A percentile compares a stretch with the other conserved stretches of the same genome.
These are phyloP conservation scores for Sylvia borin DNA, from an alignment of 2,797 vertebrate genomes.

Conservation along the genomic window DNA sequence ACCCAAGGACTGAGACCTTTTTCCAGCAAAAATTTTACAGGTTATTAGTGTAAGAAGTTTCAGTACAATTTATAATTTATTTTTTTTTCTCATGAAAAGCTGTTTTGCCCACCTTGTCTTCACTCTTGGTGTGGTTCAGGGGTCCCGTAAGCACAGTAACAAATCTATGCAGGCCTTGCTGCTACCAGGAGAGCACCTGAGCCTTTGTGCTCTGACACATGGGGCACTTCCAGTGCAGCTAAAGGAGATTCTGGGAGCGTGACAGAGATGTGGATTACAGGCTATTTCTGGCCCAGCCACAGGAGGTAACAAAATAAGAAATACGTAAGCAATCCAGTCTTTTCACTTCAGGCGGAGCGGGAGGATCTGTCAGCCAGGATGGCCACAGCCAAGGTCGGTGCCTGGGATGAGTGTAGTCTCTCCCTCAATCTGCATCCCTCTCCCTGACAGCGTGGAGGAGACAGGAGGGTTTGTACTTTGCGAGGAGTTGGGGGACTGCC, in stretches of 20 bases:
- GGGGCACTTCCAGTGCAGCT: background rate
- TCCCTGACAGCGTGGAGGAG: background rate
- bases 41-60: background rate
- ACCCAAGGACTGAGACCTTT: background rate
- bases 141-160: background rate
- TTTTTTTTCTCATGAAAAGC: background rate
- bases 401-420: background rate
- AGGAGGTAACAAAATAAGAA: constrained; percentile 49
- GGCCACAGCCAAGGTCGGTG: background rate
- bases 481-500: background rate
- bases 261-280: constrained; percentile 41
- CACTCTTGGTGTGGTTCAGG: background rate
- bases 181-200: background rate
- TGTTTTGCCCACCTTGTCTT: background rate
- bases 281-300: constrained; percentile 53
- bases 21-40: background rate
- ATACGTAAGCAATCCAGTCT: background rate
- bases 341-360: background rate
- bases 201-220: background rate
- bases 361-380: background rate
- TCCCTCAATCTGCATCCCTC: background rate
- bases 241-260: constrained; percentile 45
- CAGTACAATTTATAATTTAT: accelerated
- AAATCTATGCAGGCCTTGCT: background rate
- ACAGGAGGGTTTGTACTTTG: background rate